Conservation (phyloP, 2,797 vertebrate genomes). For the Chelon auratus region DNA sequence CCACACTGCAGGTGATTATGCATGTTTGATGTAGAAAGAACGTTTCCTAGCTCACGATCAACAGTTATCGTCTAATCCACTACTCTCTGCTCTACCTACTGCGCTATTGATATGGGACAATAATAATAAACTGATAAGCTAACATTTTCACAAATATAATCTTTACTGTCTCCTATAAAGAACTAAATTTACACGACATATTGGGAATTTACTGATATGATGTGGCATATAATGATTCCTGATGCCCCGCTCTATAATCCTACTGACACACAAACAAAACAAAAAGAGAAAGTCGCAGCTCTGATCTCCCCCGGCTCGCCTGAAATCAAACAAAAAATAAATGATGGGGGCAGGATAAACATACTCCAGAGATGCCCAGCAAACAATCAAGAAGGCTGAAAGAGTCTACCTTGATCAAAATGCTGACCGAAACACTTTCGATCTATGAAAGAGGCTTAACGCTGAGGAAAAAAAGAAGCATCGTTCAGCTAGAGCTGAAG, state of each 20-base stretch:
- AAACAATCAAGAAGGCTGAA: constrained; percentile 66
- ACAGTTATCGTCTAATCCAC: not conserved
- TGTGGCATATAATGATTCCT: constrained; percentile 44
- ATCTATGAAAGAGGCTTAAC: constrained; percentile 74
- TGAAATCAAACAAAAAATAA: constrained; percentile 68
- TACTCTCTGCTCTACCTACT: not conserved
- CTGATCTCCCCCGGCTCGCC: constrained; percentile 47
- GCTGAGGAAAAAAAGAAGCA: constrained; percentile 56
- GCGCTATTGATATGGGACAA: not conserved
- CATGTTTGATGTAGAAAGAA: constrained; percentile 22
- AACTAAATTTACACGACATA: constrained; percentile 11
- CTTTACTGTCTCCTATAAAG: constrained; percentile 23
- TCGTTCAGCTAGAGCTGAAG: constrained; percentile 68
- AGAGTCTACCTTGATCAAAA: constrained; percentile 75
- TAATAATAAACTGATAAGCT: not conserved
- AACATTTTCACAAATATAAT: constrained; percentile 26
- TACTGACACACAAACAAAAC: constrained; percentile 39
- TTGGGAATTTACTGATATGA: constrained; percentile 40
- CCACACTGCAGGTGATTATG: constrained; percentile 11
- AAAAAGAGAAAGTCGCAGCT: constrained; percentile 49
- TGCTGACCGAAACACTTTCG: constrained; percentile 75
- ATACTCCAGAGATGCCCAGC: constrained; percentile 63
- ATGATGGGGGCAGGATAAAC: constrained; percentile 64
- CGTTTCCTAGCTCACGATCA: not conserved
- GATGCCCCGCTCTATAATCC: constrained; percentile 53